Evolutionary conservation across 2,797 vertebrate genomes (phyloP), one percentile per base, ranked within the genome.

Genomic region (Diplodus sargus): DNA sequence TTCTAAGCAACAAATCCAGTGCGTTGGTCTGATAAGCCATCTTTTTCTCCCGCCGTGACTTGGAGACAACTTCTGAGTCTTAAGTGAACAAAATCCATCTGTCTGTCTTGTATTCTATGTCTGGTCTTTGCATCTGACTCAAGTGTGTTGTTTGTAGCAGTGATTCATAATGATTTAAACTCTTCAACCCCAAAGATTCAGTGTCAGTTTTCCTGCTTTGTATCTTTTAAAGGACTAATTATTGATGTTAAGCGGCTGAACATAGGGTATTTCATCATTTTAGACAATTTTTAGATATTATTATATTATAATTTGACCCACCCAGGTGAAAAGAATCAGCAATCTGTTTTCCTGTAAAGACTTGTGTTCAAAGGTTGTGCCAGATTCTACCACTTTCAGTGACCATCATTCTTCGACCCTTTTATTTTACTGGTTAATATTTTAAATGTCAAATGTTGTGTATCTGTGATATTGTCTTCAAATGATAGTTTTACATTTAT

Each of bases 1-100:
- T 88, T 78, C 89, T 87, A 86, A 90, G 91, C 91, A 93, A 92
- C 91, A 89, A 87, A 87, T 85, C 83, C 76, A 52, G 28, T 48
- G 59, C 72, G 39, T n/a, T 70, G 43, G 78, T 43, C 69, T 59
- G 71, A 87, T 82, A 63, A 88, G 78, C 65, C 65, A 47, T 82
- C n/a, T 45, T 82, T 74, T 84, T 70, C 71, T 70, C 73, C 4
- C 34, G 59, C 79, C 70, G 65, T 85, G 89, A 91, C 86, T 87
- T 83, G 71, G 77, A 87, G 70, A 42, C 75, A 56, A 79, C 72
- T 68, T 82, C 68, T 25, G 30, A 65, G 68, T 78, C 70, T 80
- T 54, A 70, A 39, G 16, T 57, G 72, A 72, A 66, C 7, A 53
- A 74, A 75, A 62, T 84, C 64, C 20, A 28, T 67, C 51, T 47